Evolutionary conservation across 2,888 invertebrate genomes (phyloP).

Genomic region (Orthosia incerta): DNA sequence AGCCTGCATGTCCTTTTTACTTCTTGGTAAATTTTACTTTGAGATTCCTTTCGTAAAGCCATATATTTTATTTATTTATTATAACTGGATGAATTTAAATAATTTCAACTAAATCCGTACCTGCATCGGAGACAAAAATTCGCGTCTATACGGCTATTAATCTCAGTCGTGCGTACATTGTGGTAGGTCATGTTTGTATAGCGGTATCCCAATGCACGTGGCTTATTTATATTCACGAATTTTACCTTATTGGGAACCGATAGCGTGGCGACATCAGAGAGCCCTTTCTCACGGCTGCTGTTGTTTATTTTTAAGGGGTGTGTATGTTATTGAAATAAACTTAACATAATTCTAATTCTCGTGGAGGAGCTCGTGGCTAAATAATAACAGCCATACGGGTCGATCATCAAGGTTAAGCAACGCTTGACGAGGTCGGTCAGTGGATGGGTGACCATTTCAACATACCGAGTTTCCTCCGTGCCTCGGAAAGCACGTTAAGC

Average conservation of each 20-base stretch:
- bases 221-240: conserved; percentile 61
- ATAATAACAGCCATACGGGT: too few relatives aligned
- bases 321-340: not conserved
- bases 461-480: too few relatives aligned
- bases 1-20: too few relatives aligned
- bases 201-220: conserved; percentile 59
- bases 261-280: conserved; percentile 19
- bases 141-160: conserved; percentile 51
- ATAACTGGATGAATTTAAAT: not conserved
- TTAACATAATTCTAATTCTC: not conserved
- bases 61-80: not conserved
- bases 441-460: too few relatives aligned
- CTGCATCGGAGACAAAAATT: conserved; percentile 56
- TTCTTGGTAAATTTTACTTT: too few relatives aligned
- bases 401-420: too few relatives aligned
- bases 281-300: conserved; percentile 41
- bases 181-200: conserved; percentile 69
- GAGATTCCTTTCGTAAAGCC: not conserved
- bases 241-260: conserved; percentile 53
- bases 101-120: not conserved
- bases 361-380: too few relatives aligned
- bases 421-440: too few relatives aligned
- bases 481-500: too few relatives aligned
- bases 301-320: conserved; percentile 2
- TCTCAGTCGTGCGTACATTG: conserved; percentile 67